These are phyloP conservation scores for Equus przewalskii DNA, from an alignment of 2,113 vertebrate species.

Conservation along the genomic window DNA sequence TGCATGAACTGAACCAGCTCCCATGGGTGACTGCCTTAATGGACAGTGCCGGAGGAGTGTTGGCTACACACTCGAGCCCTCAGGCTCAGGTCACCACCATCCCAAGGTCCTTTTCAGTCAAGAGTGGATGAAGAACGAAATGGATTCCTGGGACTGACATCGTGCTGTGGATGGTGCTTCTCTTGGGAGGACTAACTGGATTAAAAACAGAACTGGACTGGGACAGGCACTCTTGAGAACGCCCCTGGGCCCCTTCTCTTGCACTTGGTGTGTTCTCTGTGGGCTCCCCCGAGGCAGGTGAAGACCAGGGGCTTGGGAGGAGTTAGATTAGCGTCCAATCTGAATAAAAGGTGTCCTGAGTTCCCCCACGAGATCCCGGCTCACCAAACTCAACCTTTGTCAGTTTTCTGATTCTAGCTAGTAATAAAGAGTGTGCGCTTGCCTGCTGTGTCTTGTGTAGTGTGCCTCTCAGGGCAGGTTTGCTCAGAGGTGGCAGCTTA, in stretches of 20 bases:
- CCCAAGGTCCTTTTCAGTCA: not conserved
- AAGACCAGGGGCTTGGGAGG: not conserved
- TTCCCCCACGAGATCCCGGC: not conserved
- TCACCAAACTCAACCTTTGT: not conserved
- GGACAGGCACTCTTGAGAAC: not conserved
- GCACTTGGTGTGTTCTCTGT: not conserved
- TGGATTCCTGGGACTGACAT: not conserved
- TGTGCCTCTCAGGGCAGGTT: not conserved
- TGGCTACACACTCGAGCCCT: not conserved
- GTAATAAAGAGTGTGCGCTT: slow-evolving; percentile 33
- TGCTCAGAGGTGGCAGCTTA: not conserved
- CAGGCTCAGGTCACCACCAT: not conserved
- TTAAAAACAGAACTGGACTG: not conserved
- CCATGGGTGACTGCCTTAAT: not conserved
- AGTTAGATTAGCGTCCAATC: not conserved
- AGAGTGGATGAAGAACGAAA: not conserved
- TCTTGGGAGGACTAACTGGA: not conserved
- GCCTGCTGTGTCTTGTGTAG: not conserved
- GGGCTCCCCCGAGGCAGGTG: not conserved
- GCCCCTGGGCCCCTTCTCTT: not conserved
- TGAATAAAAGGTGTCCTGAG: not conserved
- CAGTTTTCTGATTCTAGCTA: slow-evolving; percentile 6
- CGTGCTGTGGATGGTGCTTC: not conserved
- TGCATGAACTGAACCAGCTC: too few relatives aligned
- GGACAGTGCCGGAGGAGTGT: not conserved